Conservation (phyloP, 2,113 vertebrate species). For the Heliornis fulica region DNA sequence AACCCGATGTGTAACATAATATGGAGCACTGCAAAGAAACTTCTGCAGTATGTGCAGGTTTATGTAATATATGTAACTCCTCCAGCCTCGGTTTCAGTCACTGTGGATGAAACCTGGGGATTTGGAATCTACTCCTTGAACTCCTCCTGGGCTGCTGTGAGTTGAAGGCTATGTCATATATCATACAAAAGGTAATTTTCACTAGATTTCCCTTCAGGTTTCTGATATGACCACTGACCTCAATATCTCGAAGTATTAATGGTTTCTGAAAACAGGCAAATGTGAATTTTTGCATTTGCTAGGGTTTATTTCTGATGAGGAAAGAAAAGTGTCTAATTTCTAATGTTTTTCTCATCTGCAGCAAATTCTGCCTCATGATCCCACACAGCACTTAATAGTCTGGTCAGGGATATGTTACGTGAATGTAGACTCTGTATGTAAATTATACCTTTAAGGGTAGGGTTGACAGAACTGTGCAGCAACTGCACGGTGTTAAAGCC, state of each 20-base stretch:
- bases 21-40: neutral
- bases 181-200: slow-evolving; percentile 37
- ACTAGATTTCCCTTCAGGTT: slow-evolving; percentile 45
- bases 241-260: slow-evolving; percentile 26
- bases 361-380: neutral
- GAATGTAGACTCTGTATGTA: neutral
- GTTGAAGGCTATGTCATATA: neutral
- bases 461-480: neutral
- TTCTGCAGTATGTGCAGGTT: neutral
- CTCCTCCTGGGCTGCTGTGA: neutral
- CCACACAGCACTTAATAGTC: neutral
- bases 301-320: neutral
- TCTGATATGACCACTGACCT: slow-evolving; percentile 33
- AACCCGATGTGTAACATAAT: neutral
- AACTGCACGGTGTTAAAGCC: neutral
- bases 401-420: neutral
- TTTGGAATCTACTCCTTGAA: neutral
- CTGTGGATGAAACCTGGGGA: neutral
- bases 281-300: slow-evolving; percentile 34
- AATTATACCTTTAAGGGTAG: neutral
- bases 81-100: neutral
- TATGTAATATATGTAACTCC: neutral
- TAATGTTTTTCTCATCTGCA: neutral
- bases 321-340: neutral
- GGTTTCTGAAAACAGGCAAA: neutral